Percentiles rank a stretch among this genome's conserved stretches.
These are phyloP conservation scores for Cochlearius cochlearius DNA, from an alignment of 2,113 vertebrate genomes.

Conservation along the genomic window DNA sequence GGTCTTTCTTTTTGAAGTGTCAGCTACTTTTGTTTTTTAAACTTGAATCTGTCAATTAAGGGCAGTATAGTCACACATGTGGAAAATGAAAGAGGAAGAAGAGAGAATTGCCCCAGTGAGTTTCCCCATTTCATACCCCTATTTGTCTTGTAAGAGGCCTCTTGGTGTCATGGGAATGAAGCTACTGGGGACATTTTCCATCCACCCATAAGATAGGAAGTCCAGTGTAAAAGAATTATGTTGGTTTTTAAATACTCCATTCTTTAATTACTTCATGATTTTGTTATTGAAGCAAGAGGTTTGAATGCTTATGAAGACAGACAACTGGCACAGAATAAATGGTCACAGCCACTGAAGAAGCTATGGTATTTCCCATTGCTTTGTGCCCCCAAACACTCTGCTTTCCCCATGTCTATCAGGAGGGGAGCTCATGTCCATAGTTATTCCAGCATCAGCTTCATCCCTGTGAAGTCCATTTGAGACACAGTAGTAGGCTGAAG, in stretches of 20 bases:
- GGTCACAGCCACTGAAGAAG: not conserved
- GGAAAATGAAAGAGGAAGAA: not conserved
- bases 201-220: not conserved
- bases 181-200: not conserved
- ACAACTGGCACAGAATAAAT: not conserved
- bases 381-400: not conserved
- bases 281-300: not conserved
- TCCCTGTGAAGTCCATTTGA: not conserved
- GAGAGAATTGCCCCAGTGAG: not conserved
- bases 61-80: not conserved
- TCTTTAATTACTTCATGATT: not conserved
- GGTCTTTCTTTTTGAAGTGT: not conserved
- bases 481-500: not conserved
- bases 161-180: not conserved
- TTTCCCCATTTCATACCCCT: not conserved
- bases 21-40: not conserved
- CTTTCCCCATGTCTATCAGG: not conserved
- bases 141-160: not conserved
- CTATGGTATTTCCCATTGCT: not conserved
- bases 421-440: not conserved
- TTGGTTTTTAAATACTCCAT: not conserved
- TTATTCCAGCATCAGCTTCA: not conserved
- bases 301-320: not conserved
- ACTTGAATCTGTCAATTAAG: not conserved
- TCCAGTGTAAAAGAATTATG: not conserved